phyloP scores from a whole-genome alignment of 2,888 invertebrate genomes.

The Dione vanillae region DNA sequence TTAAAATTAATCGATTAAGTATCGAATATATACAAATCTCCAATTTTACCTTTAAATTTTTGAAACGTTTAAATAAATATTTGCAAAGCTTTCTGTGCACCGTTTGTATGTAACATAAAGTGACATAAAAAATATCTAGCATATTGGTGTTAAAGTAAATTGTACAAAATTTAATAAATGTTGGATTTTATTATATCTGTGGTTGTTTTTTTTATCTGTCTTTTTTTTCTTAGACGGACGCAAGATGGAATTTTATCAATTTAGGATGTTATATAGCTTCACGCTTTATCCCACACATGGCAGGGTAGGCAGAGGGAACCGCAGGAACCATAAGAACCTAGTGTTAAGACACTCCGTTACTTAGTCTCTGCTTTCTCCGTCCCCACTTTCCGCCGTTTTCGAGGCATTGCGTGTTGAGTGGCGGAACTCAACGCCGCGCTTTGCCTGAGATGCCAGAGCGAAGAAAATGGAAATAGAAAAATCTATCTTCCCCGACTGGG shows the following conservation, averaged over 20 bases:
- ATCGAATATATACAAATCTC: not conserved
- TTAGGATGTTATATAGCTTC: too few relatives aligned
- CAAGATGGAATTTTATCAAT: too few relatives aligned
- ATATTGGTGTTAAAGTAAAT: slow-evolving; percentile 67
- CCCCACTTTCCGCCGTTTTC: not conserved
- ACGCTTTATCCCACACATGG: too few relatives aligned
- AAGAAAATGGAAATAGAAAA: too few relatives aligned
- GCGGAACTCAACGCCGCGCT: not conserved
- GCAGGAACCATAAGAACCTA: too few relatives aligned
- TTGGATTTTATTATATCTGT: slow-evolving; percentile 56
- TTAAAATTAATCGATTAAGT: not conserved
- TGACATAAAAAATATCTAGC: slow-evolving; percentile 35
- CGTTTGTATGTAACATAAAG: slow-evolving; percentile 53
- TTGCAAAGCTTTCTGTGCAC: slow-evolving; percentile 66
- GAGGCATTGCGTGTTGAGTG: not conserved
- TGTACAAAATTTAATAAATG: slow-evolving; percentile 82
- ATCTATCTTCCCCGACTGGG: too few relatives aligned
- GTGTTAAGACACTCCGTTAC: not conserved
- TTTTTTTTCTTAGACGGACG: not conserved
- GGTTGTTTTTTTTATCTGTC: slow-evolving; percentile 39
- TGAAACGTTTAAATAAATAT: slow-evolving; percentile 35
- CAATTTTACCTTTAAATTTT: slow-evolving; percentile 26
- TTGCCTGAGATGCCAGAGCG: too few relatives aligned
- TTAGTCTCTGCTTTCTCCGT: too few relatives aligned
- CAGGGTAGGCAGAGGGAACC: not conserved